Evolutionary conservation across 2,888 invertebrate species (phyloP), one percentile per base, ranked within the genome.

Genomic region (Periphyllus acericola): DNA sequence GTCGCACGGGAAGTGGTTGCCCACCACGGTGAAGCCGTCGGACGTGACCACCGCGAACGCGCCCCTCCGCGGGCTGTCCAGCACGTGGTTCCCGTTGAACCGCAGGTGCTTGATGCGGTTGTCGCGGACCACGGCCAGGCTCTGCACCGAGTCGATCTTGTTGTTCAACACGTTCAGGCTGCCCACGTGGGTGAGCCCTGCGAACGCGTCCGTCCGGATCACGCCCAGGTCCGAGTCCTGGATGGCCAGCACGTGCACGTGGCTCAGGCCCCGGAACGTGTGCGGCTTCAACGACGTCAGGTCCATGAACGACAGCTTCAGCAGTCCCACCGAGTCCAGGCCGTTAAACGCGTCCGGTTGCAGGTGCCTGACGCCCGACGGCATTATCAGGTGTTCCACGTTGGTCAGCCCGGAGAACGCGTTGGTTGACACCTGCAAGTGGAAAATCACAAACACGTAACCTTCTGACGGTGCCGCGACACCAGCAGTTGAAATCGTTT

Each of bases 1-100:
- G 92, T 96, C 96, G 91, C 97, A 97, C 3, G 96, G 96, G 91
- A 97, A 95, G 91, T 96, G 96, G 92, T 97, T 97, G 81, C 94
- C 94, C 89, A 94, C 93, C 90, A 96, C 94, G 90, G 94, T 94
- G 89, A 96, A 92, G 90, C 93, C 94, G 89, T 94, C 94, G 83
- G 96, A 95, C n/a, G 94, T 94, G 90, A 95, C 94, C 79, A 95
- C 92, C n/a, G 94, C 93, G 85, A 96, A 93, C 68, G 94, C 93
- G 90, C 94, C 95, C 3, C 93, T 92, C 90, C 93, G 92, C 87
- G 96, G 96, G 0, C 95, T 94, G 90, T 96, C 96, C 89, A 97
- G 92, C 91, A 96, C 94, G 91, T 97, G 97, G 91, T 97, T 97
- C 46, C 96, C 96, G 89, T 95, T 95, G 90, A 97, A 93, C 91